A percentile compares a stretch with the other conserved stretches of the same genome.
Conservation (phyloP, 2,888 invertebrate species). For the Malthinus flaveolus region DNA sequence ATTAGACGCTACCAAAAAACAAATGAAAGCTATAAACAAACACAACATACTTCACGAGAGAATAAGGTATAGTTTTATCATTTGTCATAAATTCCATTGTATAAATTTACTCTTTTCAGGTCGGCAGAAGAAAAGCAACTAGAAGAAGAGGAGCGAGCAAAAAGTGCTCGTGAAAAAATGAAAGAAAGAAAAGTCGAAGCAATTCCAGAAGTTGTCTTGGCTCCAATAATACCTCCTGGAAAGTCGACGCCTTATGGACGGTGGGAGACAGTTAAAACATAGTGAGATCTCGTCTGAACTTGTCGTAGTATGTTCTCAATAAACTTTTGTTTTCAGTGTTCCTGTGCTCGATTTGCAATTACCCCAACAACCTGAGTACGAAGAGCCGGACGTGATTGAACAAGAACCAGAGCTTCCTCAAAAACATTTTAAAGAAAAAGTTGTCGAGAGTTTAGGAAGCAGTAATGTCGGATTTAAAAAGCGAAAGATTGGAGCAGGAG, state of each 20-base stretch:
- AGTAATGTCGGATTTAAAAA: conserved; percentile 65
- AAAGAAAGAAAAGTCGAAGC: conserved; percentile 50
- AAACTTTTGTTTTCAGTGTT: conserved; percentile 15
- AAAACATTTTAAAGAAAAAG: conserved; percentile 65
- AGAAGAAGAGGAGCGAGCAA: conserved; percentile 58
- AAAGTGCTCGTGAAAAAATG: conserved; percentile 56
- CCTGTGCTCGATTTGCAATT: conserved; percentile 70
- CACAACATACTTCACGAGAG: conserved; percentile 32
- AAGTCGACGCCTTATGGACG: conserved; percentile 71
- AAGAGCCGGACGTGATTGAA: conserved; percentile 46
- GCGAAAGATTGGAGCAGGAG: conserved; percentile 62
- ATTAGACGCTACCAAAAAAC: conserved; percentile 56
- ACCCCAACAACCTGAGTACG: conserved; percentile 58
- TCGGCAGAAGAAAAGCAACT: conserved; percentile 49
- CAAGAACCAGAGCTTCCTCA: conserved; percentile 58
- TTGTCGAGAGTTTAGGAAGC: conserved; percentile 58
- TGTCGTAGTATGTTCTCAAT: not conserved
- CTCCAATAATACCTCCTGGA: conserved; percentile 63
- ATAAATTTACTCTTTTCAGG: conserved; percentile 23
- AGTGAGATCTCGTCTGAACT: conserved; percentile 53
- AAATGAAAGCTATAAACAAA: conserved; percentile 49
- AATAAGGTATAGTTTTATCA: conserved; percentile 5
- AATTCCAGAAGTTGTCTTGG: conserved; percentile 49
- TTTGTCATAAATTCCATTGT: not conserved
- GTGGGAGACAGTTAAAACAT: conserved; percentile 71